Evolutionary conservation across 2,797 vertebrate species (phyloP), one percentile per base, ranked within the genome.

Genomic region (Rhabdomys pumilio): DNA sequence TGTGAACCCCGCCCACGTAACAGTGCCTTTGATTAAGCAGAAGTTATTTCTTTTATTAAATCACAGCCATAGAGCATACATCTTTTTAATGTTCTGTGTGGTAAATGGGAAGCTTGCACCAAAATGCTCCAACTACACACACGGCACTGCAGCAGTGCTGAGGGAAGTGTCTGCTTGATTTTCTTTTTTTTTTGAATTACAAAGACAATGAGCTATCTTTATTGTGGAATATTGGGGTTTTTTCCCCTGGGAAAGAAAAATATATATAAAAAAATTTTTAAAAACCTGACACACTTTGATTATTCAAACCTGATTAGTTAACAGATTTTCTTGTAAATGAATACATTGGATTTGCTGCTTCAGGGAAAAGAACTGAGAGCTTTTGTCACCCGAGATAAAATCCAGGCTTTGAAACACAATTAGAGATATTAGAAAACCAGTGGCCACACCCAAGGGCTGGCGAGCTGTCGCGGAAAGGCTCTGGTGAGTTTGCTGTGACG

Each of bases 321-420:
- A 84, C 80, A 96, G 90, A 81, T 93, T 88, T 89, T 89, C 80
- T 41, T 92, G 57, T 93, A 82, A 96, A 93, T 88, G 81, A 94
- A 94, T 93, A 90, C 79, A 94, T 76, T 24, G 31, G 89, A 44
- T 26, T 65, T 97, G 84, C 85, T 50, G 88, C 77, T 94, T 96
- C 72, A 94, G 84, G 84, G 65, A 91, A 95, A 94, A 82, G 82
- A 96, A 91, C 44, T 61, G 89, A 84, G 67, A 95, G 77, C 79
- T 61, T 93, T 92, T 94, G 92, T 91, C 95, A 89, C 69, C 89
- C 91, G 91, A 94, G 87, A 91, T 91, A 90, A 96, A 97, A 96
- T 79, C 55, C 88, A 95, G 88, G 65, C 76, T 95, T 97, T 93
- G 81, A 84, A 94, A 85, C 73, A 80, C 93, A 96, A 93, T 88